A percentile compares a stretch with the other conserved stretches of the same genome.
Conservation (phyloP, 1,140 invertebrate genomes). For the Aricia agestis region DNA sequence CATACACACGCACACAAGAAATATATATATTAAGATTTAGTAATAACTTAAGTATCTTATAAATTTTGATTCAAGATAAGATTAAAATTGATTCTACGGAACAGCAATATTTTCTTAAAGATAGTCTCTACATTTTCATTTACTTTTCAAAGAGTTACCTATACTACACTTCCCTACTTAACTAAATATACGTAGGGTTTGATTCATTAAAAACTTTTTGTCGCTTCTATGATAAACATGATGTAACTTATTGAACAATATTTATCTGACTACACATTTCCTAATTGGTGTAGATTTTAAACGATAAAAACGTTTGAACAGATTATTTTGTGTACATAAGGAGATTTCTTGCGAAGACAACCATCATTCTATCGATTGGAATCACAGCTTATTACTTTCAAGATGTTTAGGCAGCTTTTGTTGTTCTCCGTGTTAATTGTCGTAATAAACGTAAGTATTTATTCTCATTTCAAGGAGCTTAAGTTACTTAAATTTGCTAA, state of each 20-base stretch:
- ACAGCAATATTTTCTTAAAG: too few relatives aligned
- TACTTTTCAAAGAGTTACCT: too few relatives aligned
- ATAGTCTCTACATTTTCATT: too few relatives aligned
- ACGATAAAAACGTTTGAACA: not conserved
- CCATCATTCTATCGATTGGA: not conserved
- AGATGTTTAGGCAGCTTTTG: not conserved
- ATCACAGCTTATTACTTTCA: not conserved
- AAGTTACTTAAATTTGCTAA: not conserved
- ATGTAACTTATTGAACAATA: constrained; percentile 8
- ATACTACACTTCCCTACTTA: too few relatives aligned
- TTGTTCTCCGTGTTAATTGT: not conserved
- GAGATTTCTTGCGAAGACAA: not conserved
- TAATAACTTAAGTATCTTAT: too few relatives aligned
- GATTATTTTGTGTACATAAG: constrained; percentile 5
- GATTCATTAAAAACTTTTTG: too few relatives aligned
- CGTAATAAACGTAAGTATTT: constrained; percentile 5
- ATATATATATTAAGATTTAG: too few relatives aligned
- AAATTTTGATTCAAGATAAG: too few relatives aligned
- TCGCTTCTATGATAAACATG: too few relatives aligned
- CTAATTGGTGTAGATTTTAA: not conserved
- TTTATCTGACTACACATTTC: not conserved
- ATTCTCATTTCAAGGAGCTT: not conserved
- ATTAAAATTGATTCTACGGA: too few relatives aligned
- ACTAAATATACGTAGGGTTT: too few relatives aligned
- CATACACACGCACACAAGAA: too few relatives aligned